Conservation (phyloP, 2,113 vertebrate genomes). For the Pleuronectes platessa region DNA sequence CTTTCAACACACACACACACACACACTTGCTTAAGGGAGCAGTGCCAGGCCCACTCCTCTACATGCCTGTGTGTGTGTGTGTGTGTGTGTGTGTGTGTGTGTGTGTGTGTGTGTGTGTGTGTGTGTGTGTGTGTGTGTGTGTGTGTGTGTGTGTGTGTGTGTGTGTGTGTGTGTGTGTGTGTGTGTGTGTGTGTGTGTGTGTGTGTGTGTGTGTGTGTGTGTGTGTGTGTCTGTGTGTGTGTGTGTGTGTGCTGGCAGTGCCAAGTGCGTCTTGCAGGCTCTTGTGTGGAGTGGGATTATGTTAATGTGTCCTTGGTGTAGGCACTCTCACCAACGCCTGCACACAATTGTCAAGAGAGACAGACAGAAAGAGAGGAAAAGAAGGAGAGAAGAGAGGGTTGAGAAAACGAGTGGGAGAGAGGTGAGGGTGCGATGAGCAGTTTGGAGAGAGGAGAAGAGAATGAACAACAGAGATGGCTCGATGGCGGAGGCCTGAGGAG, state of each 20-base stretch:
- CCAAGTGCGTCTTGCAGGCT: slow-evolving; percentile 46
- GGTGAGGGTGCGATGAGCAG: slow-evolving; percentile 43
- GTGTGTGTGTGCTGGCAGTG: slow-evolving; percentile 29
- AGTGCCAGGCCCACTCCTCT: slow-evolving; percentile 27
- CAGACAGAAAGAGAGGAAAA: slow-evolving; percentile 25
- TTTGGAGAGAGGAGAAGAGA: slow-evolving; percentile 17
- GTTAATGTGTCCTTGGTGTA: slow-evolving; percentile 62
- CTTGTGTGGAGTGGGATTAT: slow-evolving; percentile 74
- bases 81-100: slow-evolving; percentile 28
- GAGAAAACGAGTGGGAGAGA: slow-evolving; percentile 52
- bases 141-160: too few relatives aligned
- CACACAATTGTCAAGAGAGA: slow-evolving; percentile 41
- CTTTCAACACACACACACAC: slow-evolving; percentile 5
- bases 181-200: slow-evolving; percentile 26
- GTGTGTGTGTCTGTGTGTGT: too few relatives aligned
- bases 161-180: slow-evolving; percentile 21
- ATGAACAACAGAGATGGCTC: not conserved
- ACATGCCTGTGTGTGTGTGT: slow-evolving; percentile 4
- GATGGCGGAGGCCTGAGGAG: slow-evolving; percentile 4
- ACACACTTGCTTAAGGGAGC: slow-evolving; percentile 9
- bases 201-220: slow-evolving; percentile 1
- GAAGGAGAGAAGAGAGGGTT: slow-evolving; percentile 23
- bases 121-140: not conserved
- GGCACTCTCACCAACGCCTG: slow-evolving; percentile 54
- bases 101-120: slow-evolving; percentile 24